Percentiles rank a stretch among this genome's conserved stretches.
phyloP scores from a whole-genome alignment of 2,113 vertebrate genomes.

The Helogale parvula region DNA sequence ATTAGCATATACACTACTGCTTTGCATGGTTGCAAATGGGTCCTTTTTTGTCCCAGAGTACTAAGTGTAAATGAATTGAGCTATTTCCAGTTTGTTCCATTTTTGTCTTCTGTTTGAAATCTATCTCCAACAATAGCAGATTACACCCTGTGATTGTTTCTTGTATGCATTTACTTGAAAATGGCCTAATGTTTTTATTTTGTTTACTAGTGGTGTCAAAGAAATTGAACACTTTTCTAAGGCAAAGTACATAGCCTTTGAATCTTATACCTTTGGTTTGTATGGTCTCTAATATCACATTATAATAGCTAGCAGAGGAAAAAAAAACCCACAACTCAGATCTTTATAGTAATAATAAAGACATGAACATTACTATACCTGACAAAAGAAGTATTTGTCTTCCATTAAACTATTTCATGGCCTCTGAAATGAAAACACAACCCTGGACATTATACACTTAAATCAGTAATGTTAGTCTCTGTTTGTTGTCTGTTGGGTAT shows the following conservation, averaged over 20 bases:
- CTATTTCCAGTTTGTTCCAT: slow-evolving; percentile 36
- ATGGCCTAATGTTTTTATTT: not conserved
- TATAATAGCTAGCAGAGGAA: not conserved
- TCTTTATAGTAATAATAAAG: not conserved
- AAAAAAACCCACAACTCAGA: not conserved
- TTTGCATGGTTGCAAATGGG: slow-evolving; percentile 34
- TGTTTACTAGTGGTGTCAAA: not conserved
- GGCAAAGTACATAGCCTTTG: not conserved
- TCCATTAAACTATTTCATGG: not conserved
- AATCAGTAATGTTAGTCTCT: not conserved
- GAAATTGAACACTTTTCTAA: not conserved
- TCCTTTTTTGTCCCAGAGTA: slow-evolving; percentile 38
- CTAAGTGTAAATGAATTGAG: not conserved
- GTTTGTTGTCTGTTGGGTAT: not conserved
- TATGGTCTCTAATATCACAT: not conserved
- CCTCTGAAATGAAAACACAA: not conserved
- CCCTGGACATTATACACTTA: not conserved
- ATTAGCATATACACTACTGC: not conserved
- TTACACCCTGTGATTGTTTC: not conserved
- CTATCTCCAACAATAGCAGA: not conserved
- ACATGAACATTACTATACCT: not conserved
- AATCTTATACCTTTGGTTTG: not conserved
- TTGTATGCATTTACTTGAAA: not conserved
- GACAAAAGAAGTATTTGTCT: not conserved
- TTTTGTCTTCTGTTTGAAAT: slow-evolving; percentile 35